Base-by-base conservation (phyloP, 2,113 vertebrate genomes). In the Petromus typicus region DNA sequence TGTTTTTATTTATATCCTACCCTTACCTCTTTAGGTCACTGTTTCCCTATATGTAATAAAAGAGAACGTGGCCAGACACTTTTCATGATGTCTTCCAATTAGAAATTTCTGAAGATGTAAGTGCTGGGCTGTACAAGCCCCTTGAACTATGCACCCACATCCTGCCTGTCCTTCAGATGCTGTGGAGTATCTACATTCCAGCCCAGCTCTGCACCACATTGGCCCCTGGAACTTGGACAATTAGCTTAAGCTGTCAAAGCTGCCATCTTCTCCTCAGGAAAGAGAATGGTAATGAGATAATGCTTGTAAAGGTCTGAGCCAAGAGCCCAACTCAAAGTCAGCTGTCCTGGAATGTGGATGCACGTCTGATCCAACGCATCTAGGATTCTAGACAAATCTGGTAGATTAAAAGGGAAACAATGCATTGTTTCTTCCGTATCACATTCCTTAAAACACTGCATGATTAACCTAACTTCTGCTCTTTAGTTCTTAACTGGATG, bases 401-500 rank as follows among this genome's bases (percentile, higher is more conserved):
- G 83, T 27, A 56, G n/a, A 59, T 45, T 64, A 91, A 91, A 63
- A 8, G 61, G 78, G 45, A 73, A 54, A 57, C 61, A 25, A 69
- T 3, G 56, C 11, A 12, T 67, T 95, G 18, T 93, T 51, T 78
- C 76, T 84, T 91, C 79, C 66, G 57, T 57, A 43, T 59, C 78
- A 30, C 8, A 45, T 61, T 82, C 89, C 88, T 89, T 45, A 73
- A 92, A 54, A 90, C 30, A 48, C 32, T 13, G 40, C 17, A 2
- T 69, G 61, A 89, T 69, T 57, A 94, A n/a, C 85, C 22, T 59
- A 89, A 83, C 80, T 76, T 79, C 59, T 78, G 48, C n/a, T 73
- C 27, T 95, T n/a, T 37, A 40, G 73, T 89, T 95, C 66, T 59
- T n/a, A 92, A 88, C 40, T 1, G 73, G 80, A 93, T 92, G 57